These are phyloP conservation scores for Dasypolia templi DNA, from an alignment of 2,888 invertebrate species.

Conservation along the genomic window DNA sequence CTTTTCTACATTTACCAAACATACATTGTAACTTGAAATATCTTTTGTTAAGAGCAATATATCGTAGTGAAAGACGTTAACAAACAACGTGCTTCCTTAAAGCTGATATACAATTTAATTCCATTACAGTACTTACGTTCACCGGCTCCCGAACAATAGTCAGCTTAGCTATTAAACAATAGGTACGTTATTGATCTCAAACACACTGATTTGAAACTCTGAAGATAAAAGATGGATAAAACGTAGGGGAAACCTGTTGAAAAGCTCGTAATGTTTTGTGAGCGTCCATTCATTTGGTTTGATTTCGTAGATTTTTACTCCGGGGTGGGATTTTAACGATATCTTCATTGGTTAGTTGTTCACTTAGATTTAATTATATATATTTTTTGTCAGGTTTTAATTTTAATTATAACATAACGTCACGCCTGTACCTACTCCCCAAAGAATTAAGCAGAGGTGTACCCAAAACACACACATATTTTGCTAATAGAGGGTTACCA, in stretches of 20 bases:
- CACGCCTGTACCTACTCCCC: too few relatives aligned
- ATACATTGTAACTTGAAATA: conserved; percentile 15
- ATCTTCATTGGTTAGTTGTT: neutral
- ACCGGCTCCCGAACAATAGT: conserved; percentile 72
- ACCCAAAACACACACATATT: neutral
- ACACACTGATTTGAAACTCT: conserved; percentile 30
- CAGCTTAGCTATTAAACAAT: conserved; percentile 75
- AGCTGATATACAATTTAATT: conserved; percentile 77
- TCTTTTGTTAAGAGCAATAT: conserved; percentile 26
- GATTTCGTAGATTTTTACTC: neutral
- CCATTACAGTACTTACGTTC: conserved; percentile 72
- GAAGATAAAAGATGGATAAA: conserved; percentile 10
- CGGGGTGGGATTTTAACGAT: neutral
- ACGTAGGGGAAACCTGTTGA: neutral
- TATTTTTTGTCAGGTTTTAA: neutral
- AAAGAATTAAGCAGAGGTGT: neutral
- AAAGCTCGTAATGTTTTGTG: conserved; percentile 7
- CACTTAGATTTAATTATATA: neutral
- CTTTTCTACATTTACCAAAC: neutral
- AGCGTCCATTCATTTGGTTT: conserved; percentile 1
- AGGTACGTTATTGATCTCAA: conserved; percentile 62
- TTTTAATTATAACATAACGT: neutral
- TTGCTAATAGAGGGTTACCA: neutral
- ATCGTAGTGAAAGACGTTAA: conserved; percentile 37
- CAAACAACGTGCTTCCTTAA: conserved; percentile 64